Evolutionary conservation across 2,888 invertebrate genomes (phyloP), one percentile per base, ranked within the genome.

Genomic region (Drosophila paracracens): DNA sequence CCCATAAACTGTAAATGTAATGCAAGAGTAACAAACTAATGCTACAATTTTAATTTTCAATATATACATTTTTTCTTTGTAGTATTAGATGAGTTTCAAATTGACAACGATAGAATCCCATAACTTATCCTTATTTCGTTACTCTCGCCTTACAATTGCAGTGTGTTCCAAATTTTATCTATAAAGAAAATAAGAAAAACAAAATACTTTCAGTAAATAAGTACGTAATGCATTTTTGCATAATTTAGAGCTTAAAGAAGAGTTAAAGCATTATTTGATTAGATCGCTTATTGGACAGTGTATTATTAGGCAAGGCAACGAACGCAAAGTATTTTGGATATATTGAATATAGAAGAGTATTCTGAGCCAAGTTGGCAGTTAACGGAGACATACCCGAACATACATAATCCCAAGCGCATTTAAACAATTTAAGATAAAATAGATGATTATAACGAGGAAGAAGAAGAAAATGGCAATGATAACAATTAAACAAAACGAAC

Each of bases 351-450:
- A 71, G 62, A 73, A 62, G 65, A 82, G 73, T 78, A 72, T 62
- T 76, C 74, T 76, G 72, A 70, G 67, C 60, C 65, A 69, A 46
- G 64, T 75, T 76, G 66, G 70, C 64, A 63, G 16, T 16, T 63
- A 90, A 78, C 82, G 53, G 71, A 89, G 68, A 88, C 88, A 89
- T 90, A 90, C 91, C 91, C 86, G 52, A 90, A 73, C 65, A 70
- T 72, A 90, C 88, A 90, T 90, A 90, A 88, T 90, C 91, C 77
- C 76, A 81, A 82, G 73, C 74, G 91, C 90, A 89, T 88, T 88
- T 90, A 88, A 65, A 61, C 46, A 25, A 46, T 46, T 46, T 46
- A 46, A 25, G 46, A 25, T 16, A 25, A 43, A 36, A 59, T 38
- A 43, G 25, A 64, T 38, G 4, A 57, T 57, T 50, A 29, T 10